A percentile compares a stretch with the other conserved stretches of the same genome.
Conservation (phyloP, 2,113 vertebrate species). For the Larimichthys polyactis region DNA sequence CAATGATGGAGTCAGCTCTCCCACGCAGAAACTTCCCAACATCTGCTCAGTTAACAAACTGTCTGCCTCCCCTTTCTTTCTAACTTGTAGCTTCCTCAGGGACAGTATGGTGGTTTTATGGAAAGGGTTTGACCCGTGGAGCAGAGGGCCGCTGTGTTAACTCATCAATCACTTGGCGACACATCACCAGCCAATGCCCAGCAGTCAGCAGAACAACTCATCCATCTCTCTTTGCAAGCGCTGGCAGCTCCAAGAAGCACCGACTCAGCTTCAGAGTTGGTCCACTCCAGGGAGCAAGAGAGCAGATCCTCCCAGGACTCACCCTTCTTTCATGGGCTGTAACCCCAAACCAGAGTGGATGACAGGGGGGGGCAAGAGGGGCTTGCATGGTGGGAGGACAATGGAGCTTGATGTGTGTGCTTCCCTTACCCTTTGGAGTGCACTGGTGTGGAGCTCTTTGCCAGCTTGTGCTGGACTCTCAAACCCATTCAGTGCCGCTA, state of each 20-base stretch:
- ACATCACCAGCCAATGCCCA: conserved; percentile 42
- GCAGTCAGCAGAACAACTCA: conserved; percentile 60
- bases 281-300: conserved; percentile 70
- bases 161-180: conserved; percentile 77
- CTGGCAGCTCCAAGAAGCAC: conserved; percentile 76
- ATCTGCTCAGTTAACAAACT: conserved; percentile 58
- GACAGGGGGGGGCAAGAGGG: conserved; percentile 59
- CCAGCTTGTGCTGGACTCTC: conserved; percentile 44
- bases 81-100: conserved; percentile 31
- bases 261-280: conserved; percentile 66
- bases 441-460: conserved; percentile 47
- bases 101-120: conserved; percentile 50
- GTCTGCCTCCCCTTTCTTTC: conserved; percentile 15
- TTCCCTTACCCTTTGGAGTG: conserved; percentile 43
- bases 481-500: conserved; percentile 37
- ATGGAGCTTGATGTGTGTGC: conserved; percentile 50
- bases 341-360: conserved; percentile 68
- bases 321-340: conserved; percentile 71
- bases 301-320: conserved; percentile 67
- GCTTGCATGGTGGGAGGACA: conserved; percentile 53
- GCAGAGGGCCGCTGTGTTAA: conserved; percentile 54
- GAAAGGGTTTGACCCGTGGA: conserved; percentile 53
- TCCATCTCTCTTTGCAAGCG: conserved; percentile 77
- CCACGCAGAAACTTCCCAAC: conserved; percentile 53
- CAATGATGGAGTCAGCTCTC: conserved; percentile 64